Conservation (phyloP, 2,888 invertebrate genomes). For the Oasisia sp. region DNA sequence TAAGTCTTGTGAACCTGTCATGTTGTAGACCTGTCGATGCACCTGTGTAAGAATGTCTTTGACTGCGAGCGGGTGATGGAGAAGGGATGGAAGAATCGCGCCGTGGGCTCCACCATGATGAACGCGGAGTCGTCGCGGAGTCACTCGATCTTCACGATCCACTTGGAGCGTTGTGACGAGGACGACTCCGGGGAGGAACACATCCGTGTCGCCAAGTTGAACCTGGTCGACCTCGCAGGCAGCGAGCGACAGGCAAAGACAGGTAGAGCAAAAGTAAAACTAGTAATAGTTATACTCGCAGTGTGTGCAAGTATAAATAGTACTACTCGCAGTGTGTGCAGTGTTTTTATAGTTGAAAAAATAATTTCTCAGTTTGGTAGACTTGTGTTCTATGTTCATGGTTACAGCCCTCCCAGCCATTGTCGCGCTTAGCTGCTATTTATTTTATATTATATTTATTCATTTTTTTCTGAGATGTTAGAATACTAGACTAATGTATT, state of each 20-base stretch:
- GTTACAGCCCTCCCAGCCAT: no score
- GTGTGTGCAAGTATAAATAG: no score
- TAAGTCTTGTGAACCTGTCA: neutral
- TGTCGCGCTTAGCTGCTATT: no score
- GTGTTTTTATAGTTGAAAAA: no score
- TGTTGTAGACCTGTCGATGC: constrained; percentile 74
- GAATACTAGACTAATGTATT: no score
- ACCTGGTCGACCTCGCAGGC: constrained; percentile 89
- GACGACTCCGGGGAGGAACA: constrained; percentile 68
- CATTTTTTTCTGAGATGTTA: no score
- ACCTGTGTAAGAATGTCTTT: constrained; percentile 80
- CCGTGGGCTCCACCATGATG: constrained; percentile 85
- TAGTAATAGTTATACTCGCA: no score
- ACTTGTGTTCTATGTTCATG: no score
- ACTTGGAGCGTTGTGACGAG: constrained; percentile 77
- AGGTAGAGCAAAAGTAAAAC: constrained; percentile 58
- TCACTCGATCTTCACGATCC: constrained; percentile 88
- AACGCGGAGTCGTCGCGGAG: constrained; percentile 85
- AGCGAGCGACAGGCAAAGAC: constrained; percentile 86
- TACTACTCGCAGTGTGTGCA: no score
- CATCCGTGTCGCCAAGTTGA: constrained; percentile 79
- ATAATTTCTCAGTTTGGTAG: no score
- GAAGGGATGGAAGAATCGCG: constrained; percentile 81
- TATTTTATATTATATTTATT: no score
- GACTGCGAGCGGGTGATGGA: constrained; percentile 82